Percentiles rank a stretch among this genome's conserved stretches.
Evolutionary conservation across 2,113 vertebrate species (phyloP).

Genomic region (Penelope pileata): DNA sequence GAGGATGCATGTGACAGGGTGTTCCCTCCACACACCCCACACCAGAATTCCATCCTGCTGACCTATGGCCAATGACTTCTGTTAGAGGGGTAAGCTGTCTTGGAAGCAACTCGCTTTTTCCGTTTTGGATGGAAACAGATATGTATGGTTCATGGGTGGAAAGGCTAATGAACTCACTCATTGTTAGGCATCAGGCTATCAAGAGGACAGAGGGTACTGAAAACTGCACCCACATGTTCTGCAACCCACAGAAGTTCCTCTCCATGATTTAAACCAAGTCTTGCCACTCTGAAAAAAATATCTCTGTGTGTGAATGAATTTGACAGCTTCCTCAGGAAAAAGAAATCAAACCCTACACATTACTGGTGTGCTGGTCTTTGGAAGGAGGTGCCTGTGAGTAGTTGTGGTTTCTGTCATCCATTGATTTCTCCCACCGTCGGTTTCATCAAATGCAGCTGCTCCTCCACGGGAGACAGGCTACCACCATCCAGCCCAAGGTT

Average conservation of each 20-base stretch:
- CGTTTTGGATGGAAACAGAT: neutral
- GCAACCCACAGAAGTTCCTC: neutral
- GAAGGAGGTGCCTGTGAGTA: neutral
- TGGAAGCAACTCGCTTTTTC: neutral
- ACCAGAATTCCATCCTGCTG: neutral
- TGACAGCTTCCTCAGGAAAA: neutral
- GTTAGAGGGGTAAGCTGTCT: neutral
- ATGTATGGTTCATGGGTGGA: neutral
- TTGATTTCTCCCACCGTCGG: neutral
- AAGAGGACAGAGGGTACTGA: neutral
- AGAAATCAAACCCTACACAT: neutral
- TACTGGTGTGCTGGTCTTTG: neutral
- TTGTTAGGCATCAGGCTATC: neutral
- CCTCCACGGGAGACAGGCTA: neutral
- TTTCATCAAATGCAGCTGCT: neutral
- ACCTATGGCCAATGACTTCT: neutral
- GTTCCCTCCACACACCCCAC: neutral
- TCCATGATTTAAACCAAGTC: neutral
- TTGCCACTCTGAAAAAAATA: neutral
- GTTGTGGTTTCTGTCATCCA: rapidly evolving
- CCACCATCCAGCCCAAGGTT: neutral
- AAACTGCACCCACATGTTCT: neutral
- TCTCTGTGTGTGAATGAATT: neutral
- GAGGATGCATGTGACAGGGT: neutral
- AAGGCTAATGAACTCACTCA: neutral